Evolutionary conservation across 2,888 invertebrate genomes (phyloP).

Genomic region (Ormia ochracea): DNA sequence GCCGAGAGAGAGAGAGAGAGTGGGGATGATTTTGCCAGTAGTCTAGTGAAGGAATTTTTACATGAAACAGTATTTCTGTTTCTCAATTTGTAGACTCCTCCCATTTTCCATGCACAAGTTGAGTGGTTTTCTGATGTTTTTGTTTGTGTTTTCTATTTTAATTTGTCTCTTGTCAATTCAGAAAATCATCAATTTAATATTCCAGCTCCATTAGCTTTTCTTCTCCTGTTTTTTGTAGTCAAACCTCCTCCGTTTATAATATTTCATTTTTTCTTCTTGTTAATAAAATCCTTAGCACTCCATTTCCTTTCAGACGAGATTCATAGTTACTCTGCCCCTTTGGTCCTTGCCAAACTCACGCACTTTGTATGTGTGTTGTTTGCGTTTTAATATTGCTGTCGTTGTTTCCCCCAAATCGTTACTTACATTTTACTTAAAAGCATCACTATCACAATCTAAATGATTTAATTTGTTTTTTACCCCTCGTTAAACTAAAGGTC

Average conservation of each 20-base stretch:
- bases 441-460: slow-evolving; percentile 76
- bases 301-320: slow-evolving; percentile 53
- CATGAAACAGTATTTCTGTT: not conserved
- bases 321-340: slow-evolving; percentile 29
- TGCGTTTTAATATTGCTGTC: slow-evolving; percentile 5
- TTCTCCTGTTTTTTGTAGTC: slow-evolving; percentile 58
- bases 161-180: slow-evolving; percentile 33
- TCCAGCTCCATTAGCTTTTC: slow-evolving; percentile 61
- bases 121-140: slow-evolving; percentile 25
- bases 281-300: slow-evolving; percentile 58
- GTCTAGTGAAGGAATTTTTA: slow-evolving; percentile 17
- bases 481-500: slow-evolving; percentile 70
- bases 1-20: not conserved
- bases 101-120: slow-evolving; percentile 7
- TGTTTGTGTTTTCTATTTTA: slow-evolving; percentile 11
- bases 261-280: slow-evolving; percentile 18
- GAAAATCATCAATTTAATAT: slow-evolving; percentile 60
- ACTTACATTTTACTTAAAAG: slow-evolving; percentile 70
- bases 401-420: slow-evolving; percentile 57
- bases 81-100: slow-evolving; percentile 46
- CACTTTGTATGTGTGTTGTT: not conserved
- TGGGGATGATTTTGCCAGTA: slow-evolving; percentile 18
- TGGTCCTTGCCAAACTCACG: not conserved
- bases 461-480: slow-evolving; percentile 76
- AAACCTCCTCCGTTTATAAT: slow-evolving; percentile 46